Evolutionary conservation across 2,888 invertebrate genomes (phyloP).

Genomic region (Anarsia innoxiella): DNA sequence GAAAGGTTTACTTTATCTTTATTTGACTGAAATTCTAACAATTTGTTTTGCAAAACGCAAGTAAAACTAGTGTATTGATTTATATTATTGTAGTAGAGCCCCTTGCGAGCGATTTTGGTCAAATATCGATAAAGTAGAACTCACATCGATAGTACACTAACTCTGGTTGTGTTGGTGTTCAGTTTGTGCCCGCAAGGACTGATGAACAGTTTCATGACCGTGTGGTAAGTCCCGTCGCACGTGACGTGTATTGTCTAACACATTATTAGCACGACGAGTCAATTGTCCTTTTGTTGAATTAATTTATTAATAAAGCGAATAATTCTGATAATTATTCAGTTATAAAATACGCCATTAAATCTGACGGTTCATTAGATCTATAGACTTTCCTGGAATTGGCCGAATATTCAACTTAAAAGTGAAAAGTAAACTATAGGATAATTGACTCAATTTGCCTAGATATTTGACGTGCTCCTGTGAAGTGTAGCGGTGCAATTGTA

Average conservation of each 20-base stretch:
- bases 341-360: no score
- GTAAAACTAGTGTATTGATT: no score
- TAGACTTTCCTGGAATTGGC: no score
- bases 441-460: background rate
- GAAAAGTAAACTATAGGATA: no score
- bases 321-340: no score
- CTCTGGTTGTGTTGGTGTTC: constrained; percentile 78
- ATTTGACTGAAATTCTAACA: background rate
- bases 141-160: constrained; percentile 36
- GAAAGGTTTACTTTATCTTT: constrained; percentile 6
- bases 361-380: no score
- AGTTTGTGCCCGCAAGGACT: constrained; percentile 90
- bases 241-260: constrained; percentile 26
- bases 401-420: no score
- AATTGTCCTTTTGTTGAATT: no score
- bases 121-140: constrained; percentile 4
- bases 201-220: constrained; percentile 91
- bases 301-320: no score
- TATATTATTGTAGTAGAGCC: no score
- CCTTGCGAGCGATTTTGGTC: constrained; percentile 3
- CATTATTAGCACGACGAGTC: constrained; percentile 11
- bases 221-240: constrained; percentile 82
- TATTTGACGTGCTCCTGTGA: background rate
- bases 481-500: background rate
- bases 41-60: no score